Evolutionary conservation across 2,797 vertebrate genomes (phyloP), one percentile per base, ranked within the genome.

Genomic region (Ptychobarbus kaznakovi): DNA sequence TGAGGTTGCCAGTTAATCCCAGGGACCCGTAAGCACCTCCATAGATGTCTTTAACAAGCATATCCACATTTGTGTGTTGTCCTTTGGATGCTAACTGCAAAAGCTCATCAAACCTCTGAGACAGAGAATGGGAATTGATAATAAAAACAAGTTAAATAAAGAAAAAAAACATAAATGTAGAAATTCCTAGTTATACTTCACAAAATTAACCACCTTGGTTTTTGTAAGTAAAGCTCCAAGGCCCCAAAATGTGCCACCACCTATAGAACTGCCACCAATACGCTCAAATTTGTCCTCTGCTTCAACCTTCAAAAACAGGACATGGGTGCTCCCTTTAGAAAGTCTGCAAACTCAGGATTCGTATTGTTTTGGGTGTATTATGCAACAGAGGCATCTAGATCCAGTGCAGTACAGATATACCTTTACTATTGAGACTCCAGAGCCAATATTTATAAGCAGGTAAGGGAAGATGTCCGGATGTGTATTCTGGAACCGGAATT

Each of bases 191-290:
- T 66, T 16, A 42, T 22, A 80, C 16, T 7, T 5, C 28, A 61
- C 38, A 73, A 70, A 80, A 66, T 3, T 6, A 0, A 0, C 25
- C 92, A 99, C 98, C 97, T 98, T 98, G n/a, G 98, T 99, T 91
- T 98, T 97, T 65, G 98, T 99, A 69, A 99, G 97, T 91, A 99
- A 92, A 1, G 98, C 97, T 82, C 98, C 98, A 0, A 99, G 97
- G 4, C 98, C 98, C 98, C 98, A 99, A 92, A 99, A 99, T 0
- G 98, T 99, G 28, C 98, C 98, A 0, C 98, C 98, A n/a, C 98
- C 98, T 40, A 99, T 99, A 15, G 98, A 99, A 89, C 98, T 99
- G 87, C 98, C 98, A 1, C 98, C 98, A 22, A 99, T 96, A 91
- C 98, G 97, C 87, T 99, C 98, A 88, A 99, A 99, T 81, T 95